A percentile compares a stretch with the other conserved stretches of the same genome.
Evolutionary conservation across 2,888 invertebrate genomes (phyloP).

Genomic region (Strigamia transsilvanica): DNA sequence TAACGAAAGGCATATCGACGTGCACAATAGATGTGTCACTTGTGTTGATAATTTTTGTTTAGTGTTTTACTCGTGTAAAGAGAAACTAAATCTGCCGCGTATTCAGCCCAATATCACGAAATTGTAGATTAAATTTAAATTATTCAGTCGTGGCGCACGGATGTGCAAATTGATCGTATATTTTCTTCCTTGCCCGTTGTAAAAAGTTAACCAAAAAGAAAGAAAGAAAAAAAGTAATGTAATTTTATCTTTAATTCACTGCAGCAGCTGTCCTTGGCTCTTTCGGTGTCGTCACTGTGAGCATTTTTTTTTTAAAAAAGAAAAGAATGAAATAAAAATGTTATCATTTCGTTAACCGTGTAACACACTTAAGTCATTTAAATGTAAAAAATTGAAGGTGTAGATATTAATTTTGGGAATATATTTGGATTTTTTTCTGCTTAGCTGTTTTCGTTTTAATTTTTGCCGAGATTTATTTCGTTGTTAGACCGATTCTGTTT

Average conservation of each 20-base stretch:
- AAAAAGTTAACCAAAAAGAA: neutral
- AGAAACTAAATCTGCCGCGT: neutral
- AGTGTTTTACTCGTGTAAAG: neutral
- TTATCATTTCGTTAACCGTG: neutral
- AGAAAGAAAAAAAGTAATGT: neutral
- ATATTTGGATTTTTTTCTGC: neutral
- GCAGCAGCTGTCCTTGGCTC: conserved; percentile 24
- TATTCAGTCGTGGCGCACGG: neutral
- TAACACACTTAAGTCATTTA: neutral
- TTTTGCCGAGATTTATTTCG: conserved; percentile 7
- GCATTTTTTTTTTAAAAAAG: neutral
- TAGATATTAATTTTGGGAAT: conserved; percentile 12
- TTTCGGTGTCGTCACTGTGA: conserved; percentile 1
- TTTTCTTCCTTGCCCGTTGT: conserved; percentile 1
- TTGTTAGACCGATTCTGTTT: conserved; percentile 9
- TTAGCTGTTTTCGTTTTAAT: neutral
- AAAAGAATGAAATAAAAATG: too few relatives aligned
- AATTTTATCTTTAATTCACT: conserved; percentile 32
- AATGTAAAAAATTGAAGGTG: conserved; percentile 4
- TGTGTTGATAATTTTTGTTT: conserved; percentile 1
- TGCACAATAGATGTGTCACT: conserved; percentile 1
- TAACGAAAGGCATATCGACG: neutral
- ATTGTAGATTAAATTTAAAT: neutral
- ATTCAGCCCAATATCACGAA: neutral
- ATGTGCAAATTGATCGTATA: neutral